Percentiles rank a stretch among this genome's conserved stretches.
These are phyloP conservation scores for Mesorhabditis spiculigera DNA, from an alignment of 2,888 invertebrate genomes.

Conservation along the genomic window DNA sequence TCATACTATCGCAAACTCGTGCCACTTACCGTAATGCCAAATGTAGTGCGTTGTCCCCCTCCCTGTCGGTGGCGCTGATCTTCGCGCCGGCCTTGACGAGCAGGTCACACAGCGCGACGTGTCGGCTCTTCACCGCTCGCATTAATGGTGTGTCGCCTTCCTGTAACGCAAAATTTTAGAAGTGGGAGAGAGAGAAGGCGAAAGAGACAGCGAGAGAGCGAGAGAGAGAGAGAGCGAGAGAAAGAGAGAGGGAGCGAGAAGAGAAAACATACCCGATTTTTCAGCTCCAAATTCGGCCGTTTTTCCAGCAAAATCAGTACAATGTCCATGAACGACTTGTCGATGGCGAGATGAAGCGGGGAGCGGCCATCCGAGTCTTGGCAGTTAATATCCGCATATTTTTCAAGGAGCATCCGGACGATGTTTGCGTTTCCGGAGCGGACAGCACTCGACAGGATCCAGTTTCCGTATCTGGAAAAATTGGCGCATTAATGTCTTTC, in stretches of 20 bases:
- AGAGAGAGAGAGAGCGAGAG: no score
- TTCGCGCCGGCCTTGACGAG: slow-evolving; percentile 74
- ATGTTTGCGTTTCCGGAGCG: slow-evolving; percentile 85
- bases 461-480: slow-evolving; percentile 70
- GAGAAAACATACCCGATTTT: slow-evolving; percentile 74
- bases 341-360: slow-evolving; percentile 90
- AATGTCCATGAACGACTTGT: slow-evolving; percentile 84
- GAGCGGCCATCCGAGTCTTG: slow-evolving; percentile 92
- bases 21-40: slow-evolving; percentile 78
- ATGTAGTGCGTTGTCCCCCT: slow-evolving; percentile 88
- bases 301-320: slow-evolving; percentile 77
- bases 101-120: slow-evolving; percentile 84
- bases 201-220: no score
- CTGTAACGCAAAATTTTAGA: slow-evolving; percentile 59
- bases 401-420: slow-evolving; percentile 85
- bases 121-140: slow-evolving; percentile 81
- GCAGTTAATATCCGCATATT: slow-evolving; percentile 92
- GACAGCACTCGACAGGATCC: slow-evolving; percentile 82
- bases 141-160: slow-evolving; percentile 90
- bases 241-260: no score
- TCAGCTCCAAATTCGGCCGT: slow-evolving; percentile 87
- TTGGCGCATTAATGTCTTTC: no score
- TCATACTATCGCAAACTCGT: slow-evolving; percentile 73
- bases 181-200: not conserved
- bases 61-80: slow-evolving; percentile 73